phyloP scores from a whole-genome alignment of 1,140 invertebrate species.

The Octopus bimaculoides region DNA sequence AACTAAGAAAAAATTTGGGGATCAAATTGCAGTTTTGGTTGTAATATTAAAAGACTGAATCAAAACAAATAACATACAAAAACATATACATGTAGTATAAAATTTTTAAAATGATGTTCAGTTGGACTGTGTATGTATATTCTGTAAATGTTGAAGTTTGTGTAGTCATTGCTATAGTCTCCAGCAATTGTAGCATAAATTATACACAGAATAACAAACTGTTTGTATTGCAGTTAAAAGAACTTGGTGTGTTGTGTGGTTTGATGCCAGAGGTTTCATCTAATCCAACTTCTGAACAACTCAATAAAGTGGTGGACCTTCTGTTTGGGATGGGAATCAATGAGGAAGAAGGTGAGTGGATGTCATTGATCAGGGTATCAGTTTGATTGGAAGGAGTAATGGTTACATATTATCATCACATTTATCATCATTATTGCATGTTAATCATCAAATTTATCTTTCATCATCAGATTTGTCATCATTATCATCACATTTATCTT shows the following conservation, averaged over 20 bases:
- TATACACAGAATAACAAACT: too few relatives aligned
- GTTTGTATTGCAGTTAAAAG: slow-evolving; percentile 66
- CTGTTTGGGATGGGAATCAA: slow-evolving; percentile 76
- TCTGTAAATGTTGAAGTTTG: not conserved
- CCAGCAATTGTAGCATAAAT: not conserved
- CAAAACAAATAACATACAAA: too few relatives aligned
- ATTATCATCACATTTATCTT: too few relatives aligned
- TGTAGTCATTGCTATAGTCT: not conserved
- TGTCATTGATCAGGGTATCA: too few relatives aligned
- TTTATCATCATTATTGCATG: too few relatives aligned
- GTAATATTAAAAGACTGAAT: slow-evolving; percentile 32
- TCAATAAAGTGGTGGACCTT: slow-evolving; percentile 84
- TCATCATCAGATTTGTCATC: too few relatives aligned
- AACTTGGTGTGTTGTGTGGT: slow-evolving; percentile 85
- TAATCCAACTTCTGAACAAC: slow-evolving; percentile 72
- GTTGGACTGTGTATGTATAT: not conserved
- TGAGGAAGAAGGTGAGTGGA: slow-evolving; percentile 25
- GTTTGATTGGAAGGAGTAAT: too few relatives aligned
- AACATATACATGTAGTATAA: too few relatives aligned
- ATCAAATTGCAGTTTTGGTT: not conserved
- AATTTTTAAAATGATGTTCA: too few relatives aligned
- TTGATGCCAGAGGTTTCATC: slow-evolving; percentile 78
- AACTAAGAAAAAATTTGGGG: too few relatives aligned
- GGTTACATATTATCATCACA: too few relatives aligned
- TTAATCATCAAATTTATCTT: too few relatives aligned